A percentile compares a stretch with the other conserved stretches of the same genome.
Conservation (phyloP, 2,888 invertebrate genomes). For the Odontomyia ornata region DNA sequence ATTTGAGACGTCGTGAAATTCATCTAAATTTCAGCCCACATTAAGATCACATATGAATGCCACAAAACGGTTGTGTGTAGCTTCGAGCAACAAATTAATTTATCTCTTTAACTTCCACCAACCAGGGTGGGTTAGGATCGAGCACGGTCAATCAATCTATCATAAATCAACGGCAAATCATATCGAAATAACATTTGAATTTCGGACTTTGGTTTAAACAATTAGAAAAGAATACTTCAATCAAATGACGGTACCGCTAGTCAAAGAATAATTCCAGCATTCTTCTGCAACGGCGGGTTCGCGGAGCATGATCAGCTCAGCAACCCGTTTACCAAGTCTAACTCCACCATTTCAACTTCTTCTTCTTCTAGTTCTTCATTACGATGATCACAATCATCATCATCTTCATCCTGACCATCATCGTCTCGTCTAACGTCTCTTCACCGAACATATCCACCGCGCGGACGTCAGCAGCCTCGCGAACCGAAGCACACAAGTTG, state of each 20-base stretch:
- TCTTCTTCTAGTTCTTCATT: too few species aligned
- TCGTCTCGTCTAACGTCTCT: too few species aligned
- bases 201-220: slow-evolving; percentile 40
- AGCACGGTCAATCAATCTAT: slow-evolving; percentile 45
- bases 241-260: slow-evolving; percentile 33
- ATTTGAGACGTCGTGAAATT: too few species aligned
- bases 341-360: too few species aligned
- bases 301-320: neutral
- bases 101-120: slow-evolving; percentile 37
- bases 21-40: too few species aligned
- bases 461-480: neutral
- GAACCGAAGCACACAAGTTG: neutral
- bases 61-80: too few species aligned
- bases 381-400: slow-evolving; percentile 2
- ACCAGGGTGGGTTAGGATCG: too few species aligned
- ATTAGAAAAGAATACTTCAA: slow-evolving; percentile 43
- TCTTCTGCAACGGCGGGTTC: neutral
- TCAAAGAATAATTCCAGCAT: neutral
- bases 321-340: neutral
- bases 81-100: slow-evolving; percentile 43
- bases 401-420: neutral
- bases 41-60: too few species aligned
- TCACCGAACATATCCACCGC: too few species aligned
- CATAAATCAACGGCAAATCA: slow-evolving; percentile 45
- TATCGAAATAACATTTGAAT: slow-evolving; percentile 36